Evolutionary conservation across 2,888 invertebrate genomes (phyloP).

Genomic region (Sisyra terminalis): DNA sequence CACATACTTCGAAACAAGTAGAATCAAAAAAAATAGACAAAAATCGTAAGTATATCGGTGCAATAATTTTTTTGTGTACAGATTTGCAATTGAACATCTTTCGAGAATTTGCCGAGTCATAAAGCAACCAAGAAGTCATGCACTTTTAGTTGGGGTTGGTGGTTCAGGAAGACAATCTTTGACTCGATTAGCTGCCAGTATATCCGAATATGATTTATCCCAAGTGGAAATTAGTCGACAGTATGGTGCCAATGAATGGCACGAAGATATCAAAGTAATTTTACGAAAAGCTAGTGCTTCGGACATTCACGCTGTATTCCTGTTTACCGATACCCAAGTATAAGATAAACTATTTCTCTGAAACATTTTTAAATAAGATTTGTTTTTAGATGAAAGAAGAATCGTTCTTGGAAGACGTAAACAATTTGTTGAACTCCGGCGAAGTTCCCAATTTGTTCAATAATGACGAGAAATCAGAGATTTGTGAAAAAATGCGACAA

Average conservation of each 20-base stretch:
- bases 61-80: conserved; percentile 20
- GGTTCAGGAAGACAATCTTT: conserved; percentile 89
- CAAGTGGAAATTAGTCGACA: conserved; percentile 83
- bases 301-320: conserved; percentile 75
- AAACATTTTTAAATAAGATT: not conserved
- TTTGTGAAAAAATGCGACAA: conserved; percentile 85
- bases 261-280: conserved; percentile 76
- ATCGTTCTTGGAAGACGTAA: conserved; percentile 83
- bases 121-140: conserved; percentile 84
- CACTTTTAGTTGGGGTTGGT: conserved; percentile 77
- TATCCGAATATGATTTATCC: conserved; percentile 83
- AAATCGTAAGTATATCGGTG: too few species aligned
- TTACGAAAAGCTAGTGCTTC: conserved; percentile 65
- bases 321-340: conserved; percentile 83
- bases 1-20: not conserved
- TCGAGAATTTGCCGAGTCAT: conserved; percentile 80
- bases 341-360: not conserved
- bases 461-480: conserved; percentile 73
- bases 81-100: conserved; percentile 89
- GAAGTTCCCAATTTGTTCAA: conserved; percentile 85
- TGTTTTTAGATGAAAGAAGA: conserved; percentile 68
- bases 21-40: too few species aligned
- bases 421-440: conserved; percentile 81
- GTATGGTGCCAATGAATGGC: conserved; percentile 75
- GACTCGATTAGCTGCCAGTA: conserved; percentile 79